Conservation (phyloP, 2,888 invertebrate species). For the Drosophila paracracens region DNA sequence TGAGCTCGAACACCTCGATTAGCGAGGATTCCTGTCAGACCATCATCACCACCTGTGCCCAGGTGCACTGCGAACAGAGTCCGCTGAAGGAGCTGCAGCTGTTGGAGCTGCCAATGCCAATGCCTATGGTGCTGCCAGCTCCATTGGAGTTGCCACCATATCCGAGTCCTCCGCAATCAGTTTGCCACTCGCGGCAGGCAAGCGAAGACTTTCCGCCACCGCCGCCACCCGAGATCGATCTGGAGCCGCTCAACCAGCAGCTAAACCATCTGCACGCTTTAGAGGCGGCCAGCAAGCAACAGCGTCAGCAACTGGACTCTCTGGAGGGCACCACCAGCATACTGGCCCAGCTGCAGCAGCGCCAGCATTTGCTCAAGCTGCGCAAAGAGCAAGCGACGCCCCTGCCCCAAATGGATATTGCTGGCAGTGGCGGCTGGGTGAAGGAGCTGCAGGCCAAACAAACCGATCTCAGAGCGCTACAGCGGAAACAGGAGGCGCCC, state of each 20-base stretch:
- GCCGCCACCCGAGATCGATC: conserved; percentile 89
- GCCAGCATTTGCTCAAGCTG: conserved; percentile 87
- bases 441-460: conserved; percentile 92
- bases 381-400: conserved; percentile 85
- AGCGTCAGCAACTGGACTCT: conserved; percentile 84
- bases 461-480: conserved; percentile 86
- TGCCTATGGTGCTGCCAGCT: conserved; percentile 54
- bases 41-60: conserved; percentile 92
- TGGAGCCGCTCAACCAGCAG: conserved; percentile 88
- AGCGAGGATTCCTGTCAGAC: conserved; percentile 87
- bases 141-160: conserved; percentile 90
- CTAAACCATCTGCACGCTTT: conserved; percentile 85
- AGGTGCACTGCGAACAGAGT: conserved; percentile 93
- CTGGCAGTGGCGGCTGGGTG: conserved; percentile 86
- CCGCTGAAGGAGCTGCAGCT: conserved; percentile 84
- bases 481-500: conserved; percentile 66
- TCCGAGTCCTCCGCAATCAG: conserved; percentile 91
- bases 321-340: conserved; percentile 86
- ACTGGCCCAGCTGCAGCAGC: conserved; percentile 88
- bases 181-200: conserved; percentile 92
- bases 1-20: conserved; percentile 85
- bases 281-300: conserved; percentile 83
- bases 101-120: conserved; percentile 20
- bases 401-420: conserved; percentile 1
- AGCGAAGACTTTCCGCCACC: conserved; percentile 96